Evolutionary conservation across 1,140 invertebrate species (phyloP).

Genomic region (Andrena cerasifolii): DNA sequence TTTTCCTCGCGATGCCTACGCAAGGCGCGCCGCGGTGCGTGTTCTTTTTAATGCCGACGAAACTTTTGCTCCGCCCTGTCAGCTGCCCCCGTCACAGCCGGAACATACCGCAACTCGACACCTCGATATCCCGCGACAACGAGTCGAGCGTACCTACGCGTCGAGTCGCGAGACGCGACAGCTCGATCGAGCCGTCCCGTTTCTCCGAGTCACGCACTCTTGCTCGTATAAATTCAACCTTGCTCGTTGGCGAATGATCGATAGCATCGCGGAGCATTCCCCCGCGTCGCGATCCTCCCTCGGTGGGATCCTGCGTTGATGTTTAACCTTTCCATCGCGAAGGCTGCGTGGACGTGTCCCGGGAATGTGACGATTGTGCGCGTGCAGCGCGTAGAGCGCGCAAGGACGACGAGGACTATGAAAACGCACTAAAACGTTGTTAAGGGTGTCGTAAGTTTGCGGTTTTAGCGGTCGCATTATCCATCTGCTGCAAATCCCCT

Average conservation of each 20-base stretch:
- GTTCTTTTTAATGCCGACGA: background rate
- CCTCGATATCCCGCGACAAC: background rate
- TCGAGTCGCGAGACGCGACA: no score
- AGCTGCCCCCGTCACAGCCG: background rate
- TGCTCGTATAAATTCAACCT: background rate
- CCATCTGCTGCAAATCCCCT: no score
- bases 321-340: background rate
- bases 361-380: background rate
- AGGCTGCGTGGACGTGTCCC: background rate
- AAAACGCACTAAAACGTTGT: no score
- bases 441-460: background rate
- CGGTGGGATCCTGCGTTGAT: background rate
- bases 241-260: background rate
- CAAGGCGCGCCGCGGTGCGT: background rate
- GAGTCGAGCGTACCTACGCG: no score
- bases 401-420: background rate
- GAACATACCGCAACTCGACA: background rate
- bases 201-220: background rate
- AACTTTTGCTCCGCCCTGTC: background rate
- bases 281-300: background rate
- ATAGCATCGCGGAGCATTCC: background rate
- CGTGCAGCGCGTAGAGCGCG: background rate
- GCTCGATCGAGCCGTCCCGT: background rate
- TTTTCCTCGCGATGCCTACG: conserved; percentile 32
- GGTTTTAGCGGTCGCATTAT: background rate